These are phyloP conservation scores for Melinopterus prodromus DNA, from an alignment of 2,888 invertebrate genomes.

Conservation along the genomic window DNA sequence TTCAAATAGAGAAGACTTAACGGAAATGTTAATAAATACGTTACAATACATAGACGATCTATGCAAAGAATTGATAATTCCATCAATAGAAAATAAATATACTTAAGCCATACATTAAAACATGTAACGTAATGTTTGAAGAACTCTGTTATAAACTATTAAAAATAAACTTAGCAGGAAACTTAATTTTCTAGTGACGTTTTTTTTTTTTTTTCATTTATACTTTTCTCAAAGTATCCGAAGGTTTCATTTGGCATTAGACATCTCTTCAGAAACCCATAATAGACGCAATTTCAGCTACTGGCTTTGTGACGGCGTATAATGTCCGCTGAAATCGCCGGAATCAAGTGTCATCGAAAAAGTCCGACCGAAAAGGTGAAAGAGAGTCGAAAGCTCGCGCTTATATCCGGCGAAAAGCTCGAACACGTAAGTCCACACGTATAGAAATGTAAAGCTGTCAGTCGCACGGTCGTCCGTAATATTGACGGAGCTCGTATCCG, in stretches of 20 bases:
- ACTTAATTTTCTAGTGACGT: no score
- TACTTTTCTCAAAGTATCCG: not conserved
- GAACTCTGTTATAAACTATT: no score
- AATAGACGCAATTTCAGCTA: conserved; percentile 36
- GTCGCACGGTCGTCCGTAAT: conserved; percentile 47
- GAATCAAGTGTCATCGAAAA: conserved; percentile 46
- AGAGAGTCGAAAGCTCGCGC: conserved; percentile 45
- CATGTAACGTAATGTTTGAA: no score
- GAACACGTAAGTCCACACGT: conserved; percentile 43
- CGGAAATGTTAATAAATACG: not conserved
- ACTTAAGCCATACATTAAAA: not conserved
- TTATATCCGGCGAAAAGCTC: conserved; percentile 48
- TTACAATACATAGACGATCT: not conserved
- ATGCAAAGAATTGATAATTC: not conserved
- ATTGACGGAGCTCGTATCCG: conserved; percentile 50
- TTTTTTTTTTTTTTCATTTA: not conserved
- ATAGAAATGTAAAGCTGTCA: conserved; percentile 54
- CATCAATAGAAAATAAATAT: not conserved
- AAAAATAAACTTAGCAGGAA: no score
- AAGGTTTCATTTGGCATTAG: conserved; percentile 32
- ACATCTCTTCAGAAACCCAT: conserved; percentile 26
- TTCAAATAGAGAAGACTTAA: not conserved
- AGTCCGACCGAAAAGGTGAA: conserved; percentile 47
- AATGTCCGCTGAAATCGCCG: conserved; percentile 39
- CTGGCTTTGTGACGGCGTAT: conserved; percentile 38